Conservation (phyloP, 1,140 invertebrate species). For the Hirudo medicinalis region DNA sequence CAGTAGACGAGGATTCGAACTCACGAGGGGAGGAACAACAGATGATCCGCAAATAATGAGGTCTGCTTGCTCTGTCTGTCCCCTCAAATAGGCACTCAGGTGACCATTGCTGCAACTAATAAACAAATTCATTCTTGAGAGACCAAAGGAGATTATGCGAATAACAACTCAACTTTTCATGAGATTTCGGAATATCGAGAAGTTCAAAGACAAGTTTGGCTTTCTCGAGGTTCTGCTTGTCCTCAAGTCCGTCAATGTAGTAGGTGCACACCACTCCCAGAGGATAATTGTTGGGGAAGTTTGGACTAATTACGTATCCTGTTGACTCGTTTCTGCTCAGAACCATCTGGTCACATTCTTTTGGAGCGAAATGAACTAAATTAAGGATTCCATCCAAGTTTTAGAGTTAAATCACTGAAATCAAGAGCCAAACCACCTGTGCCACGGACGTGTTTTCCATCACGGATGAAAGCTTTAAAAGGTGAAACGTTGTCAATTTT, state of each 20-base stretch:
- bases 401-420: neutral
- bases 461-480: conserved; percentile 13
- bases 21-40: conserved; percentile 55
- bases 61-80: conserved; percentile 84
- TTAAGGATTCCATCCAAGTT: neutral
- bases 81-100: conserved; percentile 76
- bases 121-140: neutral
- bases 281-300: conserved; percentile 84
- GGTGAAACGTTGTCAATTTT: conserved; percentile 15
- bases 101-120: conserved; percentile 70
- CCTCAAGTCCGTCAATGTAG: conserved; percentile 92
- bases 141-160: neutral
- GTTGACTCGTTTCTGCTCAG: conserved; percentile 70
- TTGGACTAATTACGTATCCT: conserved; percentile 81
- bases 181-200: conserved; percentile 63
- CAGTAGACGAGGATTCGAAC: conserved; percentile 77
- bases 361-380: conserved; percentile 15
- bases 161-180: conserved; percentile 2
- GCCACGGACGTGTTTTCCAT: conserved; percentile 21
- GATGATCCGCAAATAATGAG: conserved; percentile 72
- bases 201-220: conserved; percentile 70
- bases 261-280: conserved; percentile 88
- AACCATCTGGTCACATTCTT: conserved; percentile 90
- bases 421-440: conserved; percentile 2
- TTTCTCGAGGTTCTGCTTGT: conserved; percentile 81